Percentiles rank a stretch among this genome's conserved stretches.
These are phyloP conservation scores for Dynastes maya DNA, from an alignment of 2,888 invertebrate genomes.

Conservation along the genomic window DNA sequence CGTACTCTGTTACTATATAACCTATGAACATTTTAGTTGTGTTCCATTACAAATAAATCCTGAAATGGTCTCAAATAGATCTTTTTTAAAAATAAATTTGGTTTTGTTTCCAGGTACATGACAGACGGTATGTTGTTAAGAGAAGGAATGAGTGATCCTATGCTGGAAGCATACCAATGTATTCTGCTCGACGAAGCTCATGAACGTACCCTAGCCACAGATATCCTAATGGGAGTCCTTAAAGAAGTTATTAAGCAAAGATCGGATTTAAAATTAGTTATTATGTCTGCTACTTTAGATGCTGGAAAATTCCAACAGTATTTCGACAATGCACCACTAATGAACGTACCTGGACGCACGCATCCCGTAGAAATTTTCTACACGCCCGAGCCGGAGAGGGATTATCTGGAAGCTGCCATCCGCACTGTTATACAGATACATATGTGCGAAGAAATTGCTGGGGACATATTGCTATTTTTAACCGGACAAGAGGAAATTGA, in stretches of 20 bases:
- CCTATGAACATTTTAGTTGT: no score
- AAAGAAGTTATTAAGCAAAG: slow-evolving; percentile 97
- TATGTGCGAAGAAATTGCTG: slow-evolving; percentile 93
- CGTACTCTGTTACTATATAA: no score
- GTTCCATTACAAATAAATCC: no score
- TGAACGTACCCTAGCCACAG: slow-evolving; percentile 98
- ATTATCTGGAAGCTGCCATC: slow-evolving; percentile 98
- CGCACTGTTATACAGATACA: slow-evolving; percentile 96
- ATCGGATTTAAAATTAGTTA: slow-evolving; percentile 93
- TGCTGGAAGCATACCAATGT: slow-evolving; percentile 96
- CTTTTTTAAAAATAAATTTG: background rate
- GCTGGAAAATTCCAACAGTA: slow-evolving; percentile 99
- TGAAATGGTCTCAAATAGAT: no score
- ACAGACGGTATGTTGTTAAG: slow-evolving; percentile 99
- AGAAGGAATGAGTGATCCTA: slow-evolving; percentile 99
- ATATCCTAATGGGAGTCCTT: slow-evolving; percentile 98
- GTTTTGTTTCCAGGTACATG: slow-evolving; percentile 81
- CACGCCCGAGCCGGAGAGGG: slow-evolving; percentile 98
- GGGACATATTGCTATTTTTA: slow-evolving; percentile 91
- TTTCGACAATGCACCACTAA: slow-evolving; percentile 97
- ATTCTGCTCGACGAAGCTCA: slow-evolving; percentile 98
- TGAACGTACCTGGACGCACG: slow-evolving; percentile 98
- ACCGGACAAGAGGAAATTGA: slow-evolving; percentile 94
- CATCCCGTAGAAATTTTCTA: slow-evolving; percentile 99
- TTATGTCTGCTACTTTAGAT: slow-evolving; percentile 99